These are phyloP conservation scores for Platycheirus albimanus DNA, from an alignment of 2,888 invertebrate species.

Conservation along the genomic window DNA sequence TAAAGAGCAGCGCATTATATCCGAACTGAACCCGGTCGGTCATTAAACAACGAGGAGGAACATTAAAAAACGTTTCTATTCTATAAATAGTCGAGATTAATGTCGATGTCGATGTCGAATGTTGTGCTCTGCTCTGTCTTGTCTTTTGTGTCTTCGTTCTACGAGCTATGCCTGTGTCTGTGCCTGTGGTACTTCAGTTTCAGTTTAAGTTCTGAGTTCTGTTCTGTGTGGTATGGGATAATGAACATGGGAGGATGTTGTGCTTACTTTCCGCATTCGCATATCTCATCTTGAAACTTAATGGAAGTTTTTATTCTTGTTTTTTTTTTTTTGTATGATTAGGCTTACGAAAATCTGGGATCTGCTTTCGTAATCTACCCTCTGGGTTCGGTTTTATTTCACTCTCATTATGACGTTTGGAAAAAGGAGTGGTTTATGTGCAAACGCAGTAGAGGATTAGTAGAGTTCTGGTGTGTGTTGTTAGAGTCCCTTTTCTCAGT, in stretches of 20 bases:
- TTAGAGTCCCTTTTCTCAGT: not conserved
- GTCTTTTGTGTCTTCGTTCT: no score
- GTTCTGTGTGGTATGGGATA: slow-evolving; percentile 31
- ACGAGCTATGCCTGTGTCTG: slow-evolving; percentile 34
- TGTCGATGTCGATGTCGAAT: slow-evolving; percentile 67
- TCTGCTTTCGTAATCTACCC: slow-evolving; percentile 25
- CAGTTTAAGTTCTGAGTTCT: not conserved
- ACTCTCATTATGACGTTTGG: slow-evolving; percentile 44
- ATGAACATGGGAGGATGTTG: slow-evolving; percentile 29
- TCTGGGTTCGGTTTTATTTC: slow-evolving; percentile 24
- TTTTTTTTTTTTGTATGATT: not conserved
- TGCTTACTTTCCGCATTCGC: slow-evolving; percentile 10
- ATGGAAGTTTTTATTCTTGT: slow-evolving; percentile 10
- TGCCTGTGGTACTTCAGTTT: slow-evolving; percentile 32
- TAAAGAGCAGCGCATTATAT: slow-evolving; percentile 37
- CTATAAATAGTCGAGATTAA: slow-evolving; percentile 72
- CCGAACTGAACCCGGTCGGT: slow-evolving; percentile 60
- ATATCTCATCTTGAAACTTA: slow-evolving; percentile 24
- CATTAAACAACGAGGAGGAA: slow-evolving; percentile 58
- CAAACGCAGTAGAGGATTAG: slow-evolving; percentile 39
- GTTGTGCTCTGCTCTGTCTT: slow-evolving; percentile 49
- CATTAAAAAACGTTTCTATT: slow-evolving; percentile 58
- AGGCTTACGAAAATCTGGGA: slow-evolving; percentile 18
- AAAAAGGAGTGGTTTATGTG: slow-evolving; percentile 57
- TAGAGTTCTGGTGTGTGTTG: slow-evolving; percentile 7